These are phyloP conservation scores for Diplolepis rosae DNA, from an alignment of 2,888 invertebrate species.

Conservation along the genomic window DNA sequence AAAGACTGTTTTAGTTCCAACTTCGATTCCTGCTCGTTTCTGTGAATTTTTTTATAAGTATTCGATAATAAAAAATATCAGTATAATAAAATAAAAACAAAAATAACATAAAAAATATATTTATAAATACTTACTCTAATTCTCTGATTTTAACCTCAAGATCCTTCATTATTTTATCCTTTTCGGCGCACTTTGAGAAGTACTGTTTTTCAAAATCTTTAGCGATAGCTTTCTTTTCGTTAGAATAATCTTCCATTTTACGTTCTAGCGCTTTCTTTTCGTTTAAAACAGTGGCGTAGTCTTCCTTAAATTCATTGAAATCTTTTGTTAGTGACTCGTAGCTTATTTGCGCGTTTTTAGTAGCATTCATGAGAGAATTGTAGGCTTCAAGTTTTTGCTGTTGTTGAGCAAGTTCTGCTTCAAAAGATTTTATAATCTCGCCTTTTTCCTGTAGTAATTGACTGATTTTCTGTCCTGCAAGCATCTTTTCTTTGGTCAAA, in stretches of 20 bases:
- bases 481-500: neutral
- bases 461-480: neutral
- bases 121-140: constrained; percentile 34
- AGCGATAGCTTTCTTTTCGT: constrained; percentile 1
- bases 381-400: constrained; percentile 29
- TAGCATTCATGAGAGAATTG: neutral
- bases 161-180: constrained; percentile 32
- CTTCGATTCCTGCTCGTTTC: constrained; percentile 22
- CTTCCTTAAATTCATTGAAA: constrained; percentile 31
- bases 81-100: neutral
- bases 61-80: neutral
- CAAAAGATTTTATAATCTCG: neutral
- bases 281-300: constrained; percentile 6
- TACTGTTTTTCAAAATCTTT: neutral
- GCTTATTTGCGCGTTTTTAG: neutral
- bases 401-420: neutral
- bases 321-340: constrained; percentile 35
- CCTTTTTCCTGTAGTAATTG: constrained; percentile 9
- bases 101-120: neutral
- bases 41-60: constrained; percentile 27
- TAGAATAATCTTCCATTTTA: neutral
- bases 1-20: constrained; percentile 32
- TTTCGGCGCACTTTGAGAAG: constrained; percentile 7
- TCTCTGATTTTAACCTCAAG: constrained; percentile 27
- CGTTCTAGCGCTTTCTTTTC: constrained; percentile 24